phyloP scores from a whole-genome alignment of 2,888 invertebrate genomes.

The Cepaea hortensis region DNA sequence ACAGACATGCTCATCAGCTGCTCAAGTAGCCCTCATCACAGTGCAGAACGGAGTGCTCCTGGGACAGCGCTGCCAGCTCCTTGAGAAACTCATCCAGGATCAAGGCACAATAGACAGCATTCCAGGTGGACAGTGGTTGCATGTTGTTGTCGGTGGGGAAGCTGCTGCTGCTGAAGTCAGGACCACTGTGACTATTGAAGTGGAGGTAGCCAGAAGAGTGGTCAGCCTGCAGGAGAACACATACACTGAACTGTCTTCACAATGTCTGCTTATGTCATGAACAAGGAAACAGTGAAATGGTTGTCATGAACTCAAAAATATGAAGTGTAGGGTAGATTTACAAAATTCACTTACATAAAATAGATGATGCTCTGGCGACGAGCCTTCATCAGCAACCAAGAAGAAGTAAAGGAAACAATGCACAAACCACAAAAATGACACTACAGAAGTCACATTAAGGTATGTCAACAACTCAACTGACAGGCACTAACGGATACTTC shows the following conservation, averaged over 20 bases:
- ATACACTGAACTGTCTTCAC: background rate
- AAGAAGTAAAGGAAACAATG: too few species aligned
- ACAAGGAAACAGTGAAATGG: too few species aligned
- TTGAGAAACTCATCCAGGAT: slow-evolving; percentile 96
- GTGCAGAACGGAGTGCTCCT: slow-evolving; percentile 86
- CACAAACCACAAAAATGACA: too few species aligned
- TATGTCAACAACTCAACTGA: too few species aligned
- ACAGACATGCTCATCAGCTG: slow-evolving; percentile 43
- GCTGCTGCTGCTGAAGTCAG: background rate
- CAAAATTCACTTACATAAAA: too few species aligned
- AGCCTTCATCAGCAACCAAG: too few species aligned
- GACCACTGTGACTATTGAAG: slow-evolving; percentile 56
- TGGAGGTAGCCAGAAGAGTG: slow-evolving; percentile 61
- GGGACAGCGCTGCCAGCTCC: slow-evolving; percentile 93
- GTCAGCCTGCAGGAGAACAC: slow-evolving; percentile 22
- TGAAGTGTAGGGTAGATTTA: too few species aligned
- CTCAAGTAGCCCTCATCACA: slow-evolving; percentile 60
- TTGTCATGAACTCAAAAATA: too few species aligned
- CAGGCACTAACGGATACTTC: too few species aligned
- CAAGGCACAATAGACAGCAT: slow-evolving; percentile 86
- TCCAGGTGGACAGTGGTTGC: slow-evolving; percentile 72
- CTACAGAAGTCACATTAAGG: too few species aligned
- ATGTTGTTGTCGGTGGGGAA: slow-evolving; percentile 55
- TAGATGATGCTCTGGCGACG: too few species aligned
- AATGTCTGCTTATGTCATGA: too few species aligned